Conservation (phyloP, 2,113 vertebrate genomes). For the Onychostoma macrolepis region DNA sequence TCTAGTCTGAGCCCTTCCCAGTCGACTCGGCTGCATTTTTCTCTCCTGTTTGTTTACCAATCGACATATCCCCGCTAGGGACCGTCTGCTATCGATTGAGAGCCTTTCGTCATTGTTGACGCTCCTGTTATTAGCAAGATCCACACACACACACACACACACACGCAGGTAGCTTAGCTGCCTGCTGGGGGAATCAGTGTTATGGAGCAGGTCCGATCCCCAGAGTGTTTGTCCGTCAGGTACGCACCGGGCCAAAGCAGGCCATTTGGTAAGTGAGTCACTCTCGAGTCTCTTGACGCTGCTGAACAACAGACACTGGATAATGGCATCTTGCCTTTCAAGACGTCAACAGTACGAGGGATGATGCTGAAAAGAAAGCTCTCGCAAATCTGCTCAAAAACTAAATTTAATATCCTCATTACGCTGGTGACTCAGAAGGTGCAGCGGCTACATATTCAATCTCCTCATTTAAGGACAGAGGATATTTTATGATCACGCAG, state of each 20-base stretch:
- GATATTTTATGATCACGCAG: neutral
- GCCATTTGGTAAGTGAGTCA: conserved; percentile 51
- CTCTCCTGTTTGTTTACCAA: conserved; percentile 73
- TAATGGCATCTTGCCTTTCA: conserved; percentile 48
- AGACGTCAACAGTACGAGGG: conserved; percentile 41
- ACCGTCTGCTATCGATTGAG: conserved; percentile 75
- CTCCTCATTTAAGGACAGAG: conserved; percentile 21
- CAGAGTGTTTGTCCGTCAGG: neutral
- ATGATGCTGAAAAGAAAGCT: conserved; percentile 41
- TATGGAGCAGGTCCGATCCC: conserved; percentile 13
- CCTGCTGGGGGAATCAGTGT: neutral
- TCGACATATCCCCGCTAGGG: conserved; percentile 69
- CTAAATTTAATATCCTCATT: conserved; percentile 55
- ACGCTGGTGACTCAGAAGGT: conserved; percentile 53
- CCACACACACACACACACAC: conserved; percentile 41
- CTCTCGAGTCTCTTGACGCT: conserved; percentile 48
- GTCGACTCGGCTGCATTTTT: neutral
- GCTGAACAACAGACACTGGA: conserved; percentile 54
- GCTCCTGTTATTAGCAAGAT: conserved; percentile 65
- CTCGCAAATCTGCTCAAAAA: conserved; percentile 31
- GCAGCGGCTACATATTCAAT: conserved; percentile 43
- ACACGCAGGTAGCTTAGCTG: neutral
- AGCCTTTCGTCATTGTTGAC: conserved; percentile 66
- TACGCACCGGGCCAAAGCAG: conserved; percentile 29
- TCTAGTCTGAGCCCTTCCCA: conserved; percentile 60